These are phyloP conservation scores for Acrossocheilus fasciatus DNA, from an alignment of 2,797 vertebrate species.

Conservation along the genomic window DNA sequence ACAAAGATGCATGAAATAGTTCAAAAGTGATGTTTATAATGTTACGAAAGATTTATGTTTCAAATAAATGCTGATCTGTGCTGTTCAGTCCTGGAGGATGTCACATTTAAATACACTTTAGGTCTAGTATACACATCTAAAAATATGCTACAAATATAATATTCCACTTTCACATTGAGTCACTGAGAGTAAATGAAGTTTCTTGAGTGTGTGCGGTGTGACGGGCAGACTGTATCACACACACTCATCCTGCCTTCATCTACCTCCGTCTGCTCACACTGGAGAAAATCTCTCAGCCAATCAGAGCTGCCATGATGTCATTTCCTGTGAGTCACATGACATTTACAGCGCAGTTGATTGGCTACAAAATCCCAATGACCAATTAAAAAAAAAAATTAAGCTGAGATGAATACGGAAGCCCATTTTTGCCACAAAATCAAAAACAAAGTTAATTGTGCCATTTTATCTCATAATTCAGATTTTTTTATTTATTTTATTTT, in stretches of 20 bases:
- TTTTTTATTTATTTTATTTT: too few species aligned
- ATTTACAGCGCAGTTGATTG: not conserved
- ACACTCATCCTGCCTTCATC: conserved; percentile 14
- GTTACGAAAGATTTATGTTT: not conserved
- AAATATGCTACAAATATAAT: conserved; percentile 20
- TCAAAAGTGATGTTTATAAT: not conserved
- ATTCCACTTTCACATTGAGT: conserved; percentile 18
- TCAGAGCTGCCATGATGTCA: not conserved
- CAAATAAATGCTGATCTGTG: too few species aligned
- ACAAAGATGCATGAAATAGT: not conserved
- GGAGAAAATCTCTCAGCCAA: too few species aligned
- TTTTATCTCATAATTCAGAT: too few species aligned
- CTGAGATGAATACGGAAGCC: not conserved
- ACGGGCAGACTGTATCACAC: not conserved
- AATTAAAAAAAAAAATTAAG: too few species aligned
- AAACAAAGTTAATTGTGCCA: too few species aligned
- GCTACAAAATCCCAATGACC: not conserved
- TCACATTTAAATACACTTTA: conserved; percentile 8
- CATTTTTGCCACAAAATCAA: too few species aligned
- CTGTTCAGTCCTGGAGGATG: not conserved
- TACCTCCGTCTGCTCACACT: not conserved
- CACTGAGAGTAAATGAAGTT: not conserved
- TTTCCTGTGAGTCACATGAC: not conserved
- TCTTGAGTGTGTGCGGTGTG: not conserved
- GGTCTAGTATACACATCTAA: conserved; percentile 12